phyloP scores from a whole-genome alignment of 2,797 vertebrate genomes.

The Myotis vivesi region DNA sequence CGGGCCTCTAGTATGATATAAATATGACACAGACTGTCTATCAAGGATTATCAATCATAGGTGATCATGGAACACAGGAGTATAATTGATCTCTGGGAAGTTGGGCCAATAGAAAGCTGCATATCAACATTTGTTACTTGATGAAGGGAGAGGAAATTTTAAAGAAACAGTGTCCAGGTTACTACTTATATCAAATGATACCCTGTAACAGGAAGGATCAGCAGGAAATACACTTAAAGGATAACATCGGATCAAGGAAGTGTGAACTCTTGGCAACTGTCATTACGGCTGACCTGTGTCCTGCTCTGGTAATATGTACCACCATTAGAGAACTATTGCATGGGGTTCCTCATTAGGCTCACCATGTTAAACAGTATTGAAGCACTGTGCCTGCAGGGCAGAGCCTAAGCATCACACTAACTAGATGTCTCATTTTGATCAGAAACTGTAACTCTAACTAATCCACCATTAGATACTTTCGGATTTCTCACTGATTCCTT shows the following conservation, averaged over 20 bases:
- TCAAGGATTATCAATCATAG: neutral
- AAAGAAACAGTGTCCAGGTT: neutral
- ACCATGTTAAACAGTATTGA: neutral
- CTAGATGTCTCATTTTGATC: neutral
- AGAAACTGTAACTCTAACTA: constrained; percentile 9
- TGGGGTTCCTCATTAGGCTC: neutral
- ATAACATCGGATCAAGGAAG: neutral
- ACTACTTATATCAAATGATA: neutral
- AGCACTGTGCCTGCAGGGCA: neutral
- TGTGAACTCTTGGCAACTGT: neutral
- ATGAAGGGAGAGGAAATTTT: neutral
- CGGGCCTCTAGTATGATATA: neutral
- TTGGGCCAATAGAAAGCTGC: neutral
- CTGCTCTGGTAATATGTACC: neutral
- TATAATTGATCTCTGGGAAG: neutral
- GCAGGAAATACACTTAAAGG: constrained; percentile 15
- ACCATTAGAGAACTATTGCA: neutral
- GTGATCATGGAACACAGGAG: neutral
- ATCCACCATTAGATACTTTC: neutral
- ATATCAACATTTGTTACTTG: neutral
- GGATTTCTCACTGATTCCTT: neutral
- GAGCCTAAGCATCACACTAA: neutral
- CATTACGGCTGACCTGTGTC: neutral
- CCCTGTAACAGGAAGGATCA: neutral
- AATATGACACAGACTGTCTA: neutral